Percentiles rank a stretch among this genome's conserved stretches.
phyloP scores from a whole-genome alignment of 2,113 vertebrate species.

The Naja naja region DNA sequence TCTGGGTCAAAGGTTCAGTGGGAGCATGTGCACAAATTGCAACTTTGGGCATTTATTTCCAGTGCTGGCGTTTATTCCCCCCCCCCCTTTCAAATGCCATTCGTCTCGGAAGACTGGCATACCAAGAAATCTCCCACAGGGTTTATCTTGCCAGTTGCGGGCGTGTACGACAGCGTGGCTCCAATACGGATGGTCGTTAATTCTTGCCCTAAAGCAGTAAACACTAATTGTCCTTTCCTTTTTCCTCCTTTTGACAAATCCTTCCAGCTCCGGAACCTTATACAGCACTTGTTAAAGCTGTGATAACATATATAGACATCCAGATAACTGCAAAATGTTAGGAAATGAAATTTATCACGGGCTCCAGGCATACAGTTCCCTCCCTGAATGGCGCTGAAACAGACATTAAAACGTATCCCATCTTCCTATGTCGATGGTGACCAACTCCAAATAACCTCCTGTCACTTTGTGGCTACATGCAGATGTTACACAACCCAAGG shows the following conservation, averaged over 20 bases:
- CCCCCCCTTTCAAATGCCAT: not conserved
- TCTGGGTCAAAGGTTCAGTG: not conserved
- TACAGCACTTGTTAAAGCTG: conserved; percentile 1
- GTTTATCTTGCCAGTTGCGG: not conserved
- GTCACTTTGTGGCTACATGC: not conserved
- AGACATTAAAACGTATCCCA: not conserved
- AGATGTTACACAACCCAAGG: not conserved
- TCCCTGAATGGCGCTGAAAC: not conserved
- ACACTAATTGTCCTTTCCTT: conserved; percentile 29
- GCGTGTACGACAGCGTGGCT: conserved; percentile 11
- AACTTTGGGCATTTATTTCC: conserved; percentile 18
- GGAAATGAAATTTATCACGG: not conserved
- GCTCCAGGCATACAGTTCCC: not conserved
- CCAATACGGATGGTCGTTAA: conserved; percentile 21
- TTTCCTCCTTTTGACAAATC: conserved; percentile 18
- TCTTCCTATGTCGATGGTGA: not conserved
- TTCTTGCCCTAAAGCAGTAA: conserved; percentile 2
- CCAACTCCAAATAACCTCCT: not conserved
- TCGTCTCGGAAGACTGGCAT: not conserved
- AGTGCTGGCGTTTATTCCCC: not conserved
- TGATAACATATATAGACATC: not conserved
- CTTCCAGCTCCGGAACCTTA: not conserved
- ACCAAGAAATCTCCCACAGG: not conserved
- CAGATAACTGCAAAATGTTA: not conserved
- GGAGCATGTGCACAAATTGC: not conserved